phyloP scores from a whole-genome alignment of 37 sponge, comb jelly and placozoan species.

The Hexactinellida sp. region DNA sequence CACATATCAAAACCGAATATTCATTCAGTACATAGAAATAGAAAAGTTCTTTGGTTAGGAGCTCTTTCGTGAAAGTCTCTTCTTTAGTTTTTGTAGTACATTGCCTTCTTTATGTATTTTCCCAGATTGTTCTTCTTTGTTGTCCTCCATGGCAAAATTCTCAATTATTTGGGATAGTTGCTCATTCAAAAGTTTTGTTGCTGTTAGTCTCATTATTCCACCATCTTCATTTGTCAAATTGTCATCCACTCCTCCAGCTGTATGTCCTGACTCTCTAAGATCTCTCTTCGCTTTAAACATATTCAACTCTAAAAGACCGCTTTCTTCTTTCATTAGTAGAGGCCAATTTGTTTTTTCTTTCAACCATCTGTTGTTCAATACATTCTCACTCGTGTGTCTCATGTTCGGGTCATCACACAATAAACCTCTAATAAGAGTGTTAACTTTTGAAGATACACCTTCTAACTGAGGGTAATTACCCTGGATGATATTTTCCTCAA shows the following conservation, averaged over 20 bases:
- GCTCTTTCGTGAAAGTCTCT: background rate
- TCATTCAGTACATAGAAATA: too few relatives aligned
- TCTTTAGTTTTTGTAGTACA: background rate
- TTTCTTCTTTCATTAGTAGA: background rate
- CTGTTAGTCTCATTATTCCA: background rate
- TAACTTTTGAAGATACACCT: background rate
- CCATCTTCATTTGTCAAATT: background rate
- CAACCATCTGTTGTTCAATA: background rate
- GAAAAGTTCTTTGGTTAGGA: too few relatives aligned
- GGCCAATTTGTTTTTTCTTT: background rate
- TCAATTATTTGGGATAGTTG: background rate
- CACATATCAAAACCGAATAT: too few relatives aligned
- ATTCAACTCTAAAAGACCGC: background rate
- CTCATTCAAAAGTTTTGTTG: background rate
- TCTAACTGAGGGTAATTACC: background rate
- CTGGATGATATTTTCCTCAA: background rate
- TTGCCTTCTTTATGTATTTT: background rate
- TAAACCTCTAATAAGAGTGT: background rate
- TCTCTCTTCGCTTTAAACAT: background rate
- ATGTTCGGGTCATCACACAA: background rate
- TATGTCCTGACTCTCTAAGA: background rate
- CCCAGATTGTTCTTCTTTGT: background rate
- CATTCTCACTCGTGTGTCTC: background rate
- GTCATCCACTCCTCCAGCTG: background rate
- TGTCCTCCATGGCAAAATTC: background rate